phyloP scores from a whole-genome alignment of 2,113 vertebrate genomes.

The Electrona antarctica region DNA sequence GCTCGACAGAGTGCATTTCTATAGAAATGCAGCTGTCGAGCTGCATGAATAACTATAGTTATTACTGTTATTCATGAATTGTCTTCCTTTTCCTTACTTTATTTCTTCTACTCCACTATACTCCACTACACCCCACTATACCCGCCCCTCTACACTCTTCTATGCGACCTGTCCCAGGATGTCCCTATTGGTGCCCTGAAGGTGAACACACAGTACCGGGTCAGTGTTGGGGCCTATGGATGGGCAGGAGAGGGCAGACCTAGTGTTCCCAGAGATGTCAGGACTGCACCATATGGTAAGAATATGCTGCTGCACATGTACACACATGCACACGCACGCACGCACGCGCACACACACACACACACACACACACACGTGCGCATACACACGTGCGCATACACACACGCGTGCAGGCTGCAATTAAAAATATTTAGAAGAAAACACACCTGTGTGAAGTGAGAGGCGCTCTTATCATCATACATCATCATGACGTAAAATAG shows the following conservation, averaged over 20 bases:
- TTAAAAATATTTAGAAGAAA: too few relatives aligned
- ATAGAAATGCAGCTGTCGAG: too few relatives aligned
- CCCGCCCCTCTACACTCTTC: not conserved
- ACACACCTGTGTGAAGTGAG: too few relatives aligned
- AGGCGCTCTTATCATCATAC: too few relatives aligned
- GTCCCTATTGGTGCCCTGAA: constrained; percentile 84
- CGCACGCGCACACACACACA: not conserved
- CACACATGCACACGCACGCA: not conserved
- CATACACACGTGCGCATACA: not conserved
- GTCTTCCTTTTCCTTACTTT: not conserved
- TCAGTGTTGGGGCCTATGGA: constrained; percentile 87
- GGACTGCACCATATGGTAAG: constrained; percentile 89
- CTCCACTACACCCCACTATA: not conserved
- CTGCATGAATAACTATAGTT: too few relatives aligned
- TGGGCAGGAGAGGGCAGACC: constrained; percentile 87
- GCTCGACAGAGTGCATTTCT: too few relatives aligned
- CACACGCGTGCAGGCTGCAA: not conserved
- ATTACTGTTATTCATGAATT: too few relatives aligned
- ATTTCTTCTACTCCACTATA: not conserved
- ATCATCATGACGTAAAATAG: too few relatives aligned
- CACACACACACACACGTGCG: not conserved
- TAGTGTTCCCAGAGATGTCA: constrained; percentile 85
- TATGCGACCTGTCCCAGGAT: constrained; percentile 75
- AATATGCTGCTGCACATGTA: not conserved
- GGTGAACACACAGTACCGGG: constrained; percentile 84